Conservation (phyloP, 2,113 vertebrate species). For the Falcunculus frontatus region DNA sequence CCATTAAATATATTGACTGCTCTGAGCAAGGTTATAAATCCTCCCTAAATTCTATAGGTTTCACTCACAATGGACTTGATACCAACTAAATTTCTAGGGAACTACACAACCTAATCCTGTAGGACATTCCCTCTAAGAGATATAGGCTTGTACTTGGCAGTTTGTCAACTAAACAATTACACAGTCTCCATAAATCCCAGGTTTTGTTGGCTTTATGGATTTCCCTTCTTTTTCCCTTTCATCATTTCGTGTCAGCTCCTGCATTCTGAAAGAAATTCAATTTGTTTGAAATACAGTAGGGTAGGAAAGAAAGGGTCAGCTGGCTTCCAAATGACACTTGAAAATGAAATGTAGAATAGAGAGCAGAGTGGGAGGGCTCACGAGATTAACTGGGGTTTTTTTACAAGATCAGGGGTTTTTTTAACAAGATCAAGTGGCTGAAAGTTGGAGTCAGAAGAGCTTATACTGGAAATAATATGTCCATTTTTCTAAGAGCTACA, state of each 20-base stretch:
- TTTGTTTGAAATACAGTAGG: conserved; percentile 38
- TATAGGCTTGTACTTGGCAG: background rate
- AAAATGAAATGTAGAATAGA: background rate
- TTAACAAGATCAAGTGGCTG: background rate
- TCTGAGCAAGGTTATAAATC: conserved; percentile 9
- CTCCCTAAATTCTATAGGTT: background rate
- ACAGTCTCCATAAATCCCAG: background rate
- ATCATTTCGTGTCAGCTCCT: background rate
- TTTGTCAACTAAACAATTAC: conserved; percentile 30
- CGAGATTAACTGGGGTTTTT: background rate
- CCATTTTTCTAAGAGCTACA: background rate
- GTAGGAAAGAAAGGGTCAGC: background rate
- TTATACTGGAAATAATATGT: background rate
- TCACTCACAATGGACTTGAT: background rate
- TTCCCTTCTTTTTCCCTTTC: background rate
- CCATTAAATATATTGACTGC: background rate
- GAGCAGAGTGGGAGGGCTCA: background rate
- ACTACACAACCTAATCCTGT: background rate
- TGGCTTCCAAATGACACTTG: background rate
- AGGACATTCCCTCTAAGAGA: background rate
- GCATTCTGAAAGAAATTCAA: background rate
- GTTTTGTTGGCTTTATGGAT: conserved; percentile 9
- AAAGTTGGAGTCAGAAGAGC: background rate
- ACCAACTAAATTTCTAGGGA: background rate
- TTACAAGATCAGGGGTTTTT: background rate